Conservation (phyloP, 1,140 invertebrate genomes). For the Drosophila kepulauana region DNA sequence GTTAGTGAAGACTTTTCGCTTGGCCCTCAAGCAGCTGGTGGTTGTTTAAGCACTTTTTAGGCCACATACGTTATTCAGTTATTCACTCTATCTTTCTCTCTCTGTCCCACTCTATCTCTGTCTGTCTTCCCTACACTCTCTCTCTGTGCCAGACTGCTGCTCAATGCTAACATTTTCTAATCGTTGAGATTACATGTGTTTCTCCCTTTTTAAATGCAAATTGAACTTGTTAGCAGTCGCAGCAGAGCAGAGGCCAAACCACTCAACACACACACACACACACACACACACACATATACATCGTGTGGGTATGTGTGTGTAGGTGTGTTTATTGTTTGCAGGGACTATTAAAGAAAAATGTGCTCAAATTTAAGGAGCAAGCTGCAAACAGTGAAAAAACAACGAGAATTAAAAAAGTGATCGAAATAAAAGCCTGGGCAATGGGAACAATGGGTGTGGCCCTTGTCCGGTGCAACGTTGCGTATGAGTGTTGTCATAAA, state of each 20-base stretch:
- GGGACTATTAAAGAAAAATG: conserved; percentile 34
- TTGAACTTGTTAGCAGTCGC: conserved; percentile 77
- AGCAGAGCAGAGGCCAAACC: conserved; percentile 60
- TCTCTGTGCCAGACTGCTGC: conserved; percentile 7
- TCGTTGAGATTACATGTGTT: conserved; percentile 81
- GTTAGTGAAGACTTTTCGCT: conserved; percentile 18
- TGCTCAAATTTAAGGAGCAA: conserved; percentile 39
- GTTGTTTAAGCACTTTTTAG: conserved; percentile 24
- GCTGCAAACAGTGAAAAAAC: neutral
- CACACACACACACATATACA: conserved; percentile 12
- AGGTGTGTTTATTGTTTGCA: conserved; percentile 7
- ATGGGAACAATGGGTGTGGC: conserved; percentile 29
- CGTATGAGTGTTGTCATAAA: conserved; percentile 58
- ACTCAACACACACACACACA: conserved; percentile 44
- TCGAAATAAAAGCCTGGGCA: conserved; percentile 12
- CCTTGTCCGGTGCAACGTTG: conserved; percentile 40
- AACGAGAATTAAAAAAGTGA: conserved; percentile 8
- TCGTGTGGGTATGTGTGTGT: neutral
- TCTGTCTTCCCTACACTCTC: conserved; percentile 3
- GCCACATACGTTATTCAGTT: conserved; percentile 47
- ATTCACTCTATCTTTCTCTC: conserved; percentile 24
- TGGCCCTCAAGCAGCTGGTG: conserved; percentile 34
- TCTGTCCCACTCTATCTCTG: neutral
- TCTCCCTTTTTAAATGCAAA: conserved; percentile 80
- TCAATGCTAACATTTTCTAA: conserved; percentile 77